Conservation (phyloP, 2,113 vertebrate genomes). For the Saccopteryx leptura region DNA sequence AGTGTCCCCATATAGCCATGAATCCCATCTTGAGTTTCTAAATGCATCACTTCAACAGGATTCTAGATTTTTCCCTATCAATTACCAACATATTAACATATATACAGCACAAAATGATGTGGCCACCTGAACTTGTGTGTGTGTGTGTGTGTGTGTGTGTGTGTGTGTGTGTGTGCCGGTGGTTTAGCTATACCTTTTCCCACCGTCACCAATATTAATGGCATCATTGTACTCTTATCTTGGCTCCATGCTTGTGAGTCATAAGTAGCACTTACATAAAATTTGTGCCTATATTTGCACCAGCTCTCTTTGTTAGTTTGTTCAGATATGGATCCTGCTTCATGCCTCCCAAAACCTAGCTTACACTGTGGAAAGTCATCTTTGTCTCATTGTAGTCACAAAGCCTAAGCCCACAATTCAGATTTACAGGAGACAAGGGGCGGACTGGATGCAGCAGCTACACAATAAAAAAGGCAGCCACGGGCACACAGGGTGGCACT, state of each 20-base stretch:
- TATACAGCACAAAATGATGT: background rate
- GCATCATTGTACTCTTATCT: background rate
- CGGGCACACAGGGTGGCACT: background rate
- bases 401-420: background rate
- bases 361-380: background rate
- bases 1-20: background rate
- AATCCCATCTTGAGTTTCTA: background rate
- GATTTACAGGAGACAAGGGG: background rate
- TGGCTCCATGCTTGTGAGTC: background rate
- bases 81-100: background rate
- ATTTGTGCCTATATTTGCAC: background rate
- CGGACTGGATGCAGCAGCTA: too few relatives aligned
- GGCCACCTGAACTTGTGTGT: background rate
- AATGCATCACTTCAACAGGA: background rate
- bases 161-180: accelerated
- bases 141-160: too few relatives aligned
- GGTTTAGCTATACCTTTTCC: background rate
- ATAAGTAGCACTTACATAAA: background rate
- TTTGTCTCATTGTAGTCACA: background rate
- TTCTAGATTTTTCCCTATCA: background rate
- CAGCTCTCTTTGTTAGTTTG: background rate
- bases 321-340: background rate
- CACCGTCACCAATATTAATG: background rate
- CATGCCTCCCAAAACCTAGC: background rate
- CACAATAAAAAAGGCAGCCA: background rate